phyloP scores from a whole-genome alignment of 1,140 invertebrate genomes.

The Neodiprion lecontei region DNA sequence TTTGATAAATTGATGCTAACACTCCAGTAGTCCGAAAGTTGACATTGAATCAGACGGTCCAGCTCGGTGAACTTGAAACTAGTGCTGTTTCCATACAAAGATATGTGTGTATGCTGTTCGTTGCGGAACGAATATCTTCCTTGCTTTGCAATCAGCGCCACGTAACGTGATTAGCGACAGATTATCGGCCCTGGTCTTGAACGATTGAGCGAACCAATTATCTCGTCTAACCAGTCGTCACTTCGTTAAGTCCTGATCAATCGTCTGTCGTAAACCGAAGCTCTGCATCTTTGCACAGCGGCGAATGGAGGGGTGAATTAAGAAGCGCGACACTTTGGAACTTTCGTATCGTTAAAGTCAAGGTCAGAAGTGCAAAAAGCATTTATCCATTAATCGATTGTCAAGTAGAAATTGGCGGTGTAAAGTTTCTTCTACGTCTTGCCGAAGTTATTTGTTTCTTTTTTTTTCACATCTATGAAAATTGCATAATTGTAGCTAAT shows the following conservation, averaged over 20 bases:
- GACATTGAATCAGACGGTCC: background rate
- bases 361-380: too few relatives aligned
- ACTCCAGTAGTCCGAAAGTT: background rate
- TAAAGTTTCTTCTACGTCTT: too few relatives aligned
- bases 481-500: too few relatives aligned
- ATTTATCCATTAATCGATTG: too few relatives aligned
- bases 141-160: background rate
- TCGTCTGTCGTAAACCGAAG: background rate
- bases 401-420: too few relatives aligned
- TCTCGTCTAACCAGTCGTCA: background rate
- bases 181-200: background rate
- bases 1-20: too few relatives aligned
- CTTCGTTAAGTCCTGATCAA: conserved; percentile 1
- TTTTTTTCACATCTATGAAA: too few relatives aligned
- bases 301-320: background rate
- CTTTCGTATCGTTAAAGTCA: too few relatives aligned
- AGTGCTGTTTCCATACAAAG: background rate
- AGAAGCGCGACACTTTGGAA: too few relatives aligned
- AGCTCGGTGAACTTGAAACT: background rate
- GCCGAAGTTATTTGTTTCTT: too few relatives aligned
- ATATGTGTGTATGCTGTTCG: background rate
- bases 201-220: background rate
- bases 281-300: background rate
- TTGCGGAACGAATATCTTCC: background rate
- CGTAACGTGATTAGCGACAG: background rate